Evolutionary conservation across 2,888 invertebrate species (phyloP).

Genomic region (Drosophila monieri): DNA sequence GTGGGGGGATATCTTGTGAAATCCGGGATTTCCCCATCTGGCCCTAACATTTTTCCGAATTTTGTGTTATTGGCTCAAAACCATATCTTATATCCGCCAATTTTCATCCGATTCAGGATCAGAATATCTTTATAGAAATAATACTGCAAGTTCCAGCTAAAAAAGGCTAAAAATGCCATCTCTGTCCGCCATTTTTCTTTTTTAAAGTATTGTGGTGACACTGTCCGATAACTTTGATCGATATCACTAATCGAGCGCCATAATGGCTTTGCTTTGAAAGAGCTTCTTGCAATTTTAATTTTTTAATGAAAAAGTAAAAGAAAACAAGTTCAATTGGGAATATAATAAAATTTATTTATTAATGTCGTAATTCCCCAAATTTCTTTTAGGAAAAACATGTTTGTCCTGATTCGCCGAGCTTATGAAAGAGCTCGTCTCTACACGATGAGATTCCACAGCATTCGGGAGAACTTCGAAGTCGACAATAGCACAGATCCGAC

Average conservation of each 20-base stretch:
- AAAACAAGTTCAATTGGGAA: neutral
- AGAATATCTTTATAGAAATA: too few species aligned
- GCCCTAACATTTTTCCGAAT: too few species aligned
- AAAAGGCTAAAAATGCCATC: neutral
- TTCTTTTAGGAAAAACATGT: constrained; percentile 84
- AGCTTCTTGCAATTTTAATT: neutral
- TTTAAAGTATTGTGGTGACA: neutral
- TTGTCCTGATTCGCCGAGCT: constrained; percentile 86
- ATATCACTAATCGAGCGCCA: too few species aligned
- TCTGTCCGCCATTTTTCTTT: neutral
- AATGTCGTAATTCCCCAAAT: too few species aligned
- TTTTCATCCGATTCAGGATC: too few species aligned
- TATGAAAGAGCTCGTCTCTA: constrained; percentile 88
- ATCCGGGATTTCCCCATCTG: too few species aligned
- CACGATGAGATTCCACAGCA: constrained; percentile 87
- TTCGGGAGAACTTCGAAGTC: constrained; percentile 89
- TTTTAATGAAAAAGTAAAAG: neutral
- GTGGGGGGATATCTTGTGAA: too few species aligned
- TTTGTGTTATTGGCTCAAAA: too few species aligned
- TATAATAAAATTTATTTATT: neutral
- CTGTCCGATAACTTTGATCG: neutral
- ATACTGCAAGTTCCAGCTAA: too few species aligned
- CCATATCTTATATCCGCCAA: too few species aligned
- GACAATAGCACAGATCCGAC: constrained; percentile 88
- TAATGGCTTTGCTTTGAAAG: neutral